These are phyloP conservation scores for Acipenser ruthenus DNA, from an alignment of 2,797 vertebrate genomes.

Conservation along the genomic window DNA sequence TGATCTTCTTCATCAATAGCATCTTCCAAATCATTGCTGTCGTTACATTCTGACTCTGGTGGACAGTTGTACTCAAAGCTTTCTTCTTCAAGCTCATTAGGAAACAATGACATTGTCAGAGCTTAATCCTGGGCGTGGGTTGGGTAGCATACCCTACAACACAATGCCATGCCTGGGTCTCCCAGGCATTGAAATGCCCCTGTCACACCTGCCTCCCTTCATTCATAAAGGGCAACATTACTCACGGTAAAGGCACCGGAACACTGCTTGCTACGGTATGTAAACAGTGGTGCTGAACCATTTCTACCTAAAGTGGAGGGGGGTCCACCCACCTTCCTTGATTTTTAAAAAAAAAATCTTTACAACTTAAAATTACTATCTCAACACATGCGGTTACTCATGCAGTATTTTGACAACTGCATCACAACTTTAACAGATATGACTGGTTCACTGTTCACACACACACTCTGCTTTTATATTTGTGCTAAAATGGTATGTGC, in stretches of 20 bases:
- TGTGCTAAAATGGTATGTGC: slow-evolving; percentile 47
- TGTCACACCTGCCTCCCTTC: slow-evolving; percentile 23
- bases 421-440: no score
- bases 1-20: slow-evolving; percentile 33
- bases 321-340: no score
- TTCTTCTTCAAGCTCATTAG: slow-evolving; percentile 38
- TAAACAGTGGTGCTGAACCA: slow-evolving; percentile 10
- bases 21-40: slow-evolving; percentile 15
- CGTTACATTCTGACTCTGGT: slow-evolving; percentile 25
- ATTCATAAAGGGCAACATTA: slow-evolving; percentile 35
- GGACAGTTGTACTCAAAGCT: slow-evolving; percentile 52
- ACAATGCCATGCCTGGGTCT: slow-evolving; percentile 25
- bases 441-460: no score
- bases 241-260: slow-evolving; percentile 38
- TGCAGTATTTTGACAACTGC: no score
- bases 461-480: no score
- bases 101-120: slow-evolving; percentile 53
- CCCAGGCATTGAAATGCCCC: slow-evolving; percentile 20
- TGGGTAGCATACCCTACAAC: slow-evolving; percentile 16
- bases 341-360: no score
- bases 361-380: no score
- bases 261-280: slow-evolving; percentile 4
- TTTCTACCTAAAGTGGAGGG: neutral
- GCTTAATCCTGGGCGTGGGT: slow-evolving; percentile 10
- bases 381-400: no score